Percentiles rank a stretch among this genome's conserved stretches.
These are phyloP conservation scores for Rhinichthys klamathensis DNA, from an alignment of 2,113 vertebrate species.

Conservation along the genomic window DNA sequence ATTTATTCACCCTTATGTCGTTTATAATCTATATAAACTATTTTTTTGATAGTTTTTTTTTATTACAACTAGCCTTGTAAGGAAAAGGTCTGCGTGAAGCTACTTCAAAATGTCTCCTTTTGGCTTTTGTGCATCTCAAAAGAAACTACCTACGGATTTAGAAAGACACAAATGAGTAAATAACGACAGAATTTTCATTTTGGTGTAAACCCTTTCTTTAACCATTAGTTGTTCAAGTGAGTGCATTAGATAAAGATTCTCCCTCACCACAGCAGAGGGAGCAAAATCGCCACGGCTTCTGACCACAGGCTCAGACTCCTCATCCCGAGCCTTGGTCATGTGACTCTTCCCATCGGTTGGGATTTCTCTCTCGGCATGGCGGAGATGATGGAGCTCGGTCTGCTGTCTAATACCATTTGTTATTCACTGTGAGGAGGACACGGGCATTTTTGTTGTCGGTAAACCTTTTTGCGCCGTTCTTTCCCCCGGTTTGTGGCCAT, in stretches of 20 bases:
- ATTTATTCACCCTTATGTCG: not conserved
- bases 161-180: not conserved
- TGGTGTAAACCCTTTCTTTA: not conserved
- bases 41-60: too few species aligned
- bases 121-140: not conserved
- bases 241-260: not conserved
- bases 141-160: not conserved
- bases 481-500: constrained; percentile 57
- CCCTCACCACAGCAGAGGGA: constrained; percentile 65
- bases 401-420: constrained; percentile 38
- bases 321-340: constrained; percentile 66
- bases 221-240: not conserved
- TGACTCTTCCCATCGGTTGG: constrained; percentile 59
- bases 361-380: constrained; percentile 76
- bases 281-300: constrained; percentile 46
- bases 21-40: not conserved
- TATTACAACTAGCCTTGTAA: too few species aligned
- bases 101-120: not conserved
- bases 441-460: constrained; percentile 26
- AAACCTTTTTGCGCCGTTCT: constrained; percentile 43
- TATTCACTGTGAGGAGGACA: constrained; percentile 57
- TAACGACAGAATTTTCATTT: not conserved
- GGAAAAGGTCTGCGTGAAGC: not conserved
- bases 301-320: constrained; percentile 33
- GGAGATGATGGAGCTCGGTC: constrained; percentile 73